Percentiles rank a stretch among this genome's conserved stretches.
phyloP scores from a whole-genome alignment of 1,140 invertebrate genomes.

The Brachionus rubens region DNA sequence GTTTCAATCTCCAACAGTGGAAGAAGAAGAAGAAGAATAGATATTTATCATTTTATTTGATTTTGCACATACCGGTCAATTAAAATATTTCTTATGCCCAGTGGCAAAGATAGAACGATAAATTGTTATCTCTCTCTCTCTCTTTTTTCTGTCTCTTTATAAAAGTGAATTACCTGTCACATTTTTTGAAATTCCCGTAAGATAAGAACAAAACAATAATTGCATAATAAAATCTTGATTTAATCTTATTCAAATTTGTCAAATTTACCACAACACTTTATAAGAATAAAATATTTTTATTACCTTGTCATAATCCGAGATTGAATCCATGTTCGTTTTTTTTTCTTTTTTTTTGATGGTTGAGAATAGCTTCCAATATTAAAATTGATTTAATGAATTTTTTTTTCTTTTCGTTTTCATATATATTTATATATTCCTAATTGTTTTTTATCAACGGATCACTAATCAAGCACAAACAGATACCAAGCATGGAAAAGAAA shows the following conservation, averaged over 20 bases:
- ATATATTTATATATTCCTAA: slow-evolving; percentile 23
- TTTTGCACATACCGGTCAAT: background rate
- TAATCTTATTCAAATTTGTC: slow-evolving; percentile 16
- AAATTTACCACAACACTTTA: background rate
- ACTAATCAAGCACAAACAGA: slow-evolving; percentile 39
- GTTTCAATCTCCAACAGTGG: no score
- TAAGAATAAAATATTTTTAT: background rate
- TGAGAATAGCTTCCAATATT: slow-evolving; percentile 33
- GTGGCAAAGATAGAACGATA: background rate
- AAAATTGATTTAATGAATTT: slow-evolving; percentile 33
- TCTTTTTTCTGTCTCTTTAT: background rate
- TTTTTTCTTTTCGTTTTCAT: background rate
- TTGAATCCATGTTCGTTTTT: background rate
- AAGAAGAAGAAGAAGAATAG: background rate
- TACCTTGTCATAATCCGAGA: slow-evolving; percentile 9
- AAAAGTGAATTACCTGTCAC: slow-evolving; percentile 21
- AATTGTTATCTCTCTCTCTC: no score
- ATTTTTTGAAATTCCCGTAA: slow-evolving; percentile 24
- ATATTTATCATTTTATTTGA: background rate
- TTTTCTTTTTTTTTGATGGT: background rate
- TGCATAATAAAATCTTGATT: no score
- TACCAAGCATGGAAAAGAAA: slow-evolving; percentile 36
- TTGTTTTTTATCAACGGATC: slow-evolving; percentile 42
- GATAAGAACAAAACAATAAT: no score
- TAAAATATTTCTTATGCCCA: background rate